Evolutionary conservation across 2,888 invertebrate species (phyloP).

Genomic region (Agrochola litura): DNA sequence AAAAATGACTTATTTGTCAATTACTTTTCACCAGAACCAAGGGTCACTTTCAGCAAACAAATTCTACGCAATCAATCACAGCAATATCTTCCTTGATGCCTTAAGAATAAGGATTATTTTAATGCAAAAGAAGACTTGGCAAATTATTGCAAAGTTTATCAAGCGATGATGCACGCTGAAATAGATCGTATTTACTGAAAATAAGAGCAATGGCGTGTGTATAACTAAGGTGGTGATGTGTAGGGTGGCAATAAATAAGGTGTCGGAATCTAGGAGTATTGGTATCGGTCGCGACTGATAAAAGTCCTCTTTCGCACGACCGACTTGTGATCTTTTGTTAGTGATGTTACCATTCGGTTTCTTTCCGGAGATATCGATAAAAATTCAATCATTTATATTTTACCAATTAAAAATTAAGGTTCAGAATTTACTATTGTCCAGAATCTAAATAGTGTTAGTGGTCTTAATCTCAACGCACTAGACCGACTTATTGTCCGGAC

Average conservation of each 20-base stretch:
- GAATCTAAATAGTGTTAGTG: neutral
- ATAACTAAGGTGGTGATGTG: conserved; percentile 46
- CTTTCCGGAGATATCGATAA: conserved; percentile 27
- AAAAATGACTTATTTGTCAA: conserved; percentile 74
- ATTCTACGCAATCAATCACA: conserved; percentile 4
- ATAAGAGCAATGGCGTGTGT: conserved; percentile 40
- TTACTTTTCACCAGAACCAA: conserved; percentile 66
- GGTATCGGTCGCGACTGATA: conserved; percentile 87
- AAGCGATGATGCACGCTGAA: conserved; percentile 30
- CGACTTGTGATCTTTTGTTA: conserved; percentile 79
- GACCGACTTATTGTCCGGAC: no score
- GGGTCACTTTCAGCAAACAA: conserved; percentile 58
- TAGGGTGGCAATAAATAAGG: conserved; percentile 87
- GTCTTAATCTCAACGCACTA: neutral
- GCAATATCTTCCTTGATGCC: conserved; percentile 43
- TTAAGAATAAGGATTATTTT: conserved; percentile 48
- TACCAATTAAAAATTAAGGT: neutral
- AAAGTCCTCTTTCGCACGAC: conserved; percentile 85
- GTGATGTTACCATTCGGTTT: conserved; percentile 66
- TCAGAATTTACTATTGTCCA: neutral
- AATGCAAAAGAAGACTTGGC: conserved; percentile 38
- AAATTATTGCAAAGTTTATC: conserved; percentile 27
- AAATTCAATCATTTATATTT: neutral
- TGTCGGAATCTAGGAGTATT: conserved; percentile 83
- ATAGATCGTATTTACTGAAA: neutral